Evolutionary conservation across 2,113 vertebrate species (phyloP), one percentile per base, ranked within the genome.

Genomic region (Agapornis roseicollis): DNA sequence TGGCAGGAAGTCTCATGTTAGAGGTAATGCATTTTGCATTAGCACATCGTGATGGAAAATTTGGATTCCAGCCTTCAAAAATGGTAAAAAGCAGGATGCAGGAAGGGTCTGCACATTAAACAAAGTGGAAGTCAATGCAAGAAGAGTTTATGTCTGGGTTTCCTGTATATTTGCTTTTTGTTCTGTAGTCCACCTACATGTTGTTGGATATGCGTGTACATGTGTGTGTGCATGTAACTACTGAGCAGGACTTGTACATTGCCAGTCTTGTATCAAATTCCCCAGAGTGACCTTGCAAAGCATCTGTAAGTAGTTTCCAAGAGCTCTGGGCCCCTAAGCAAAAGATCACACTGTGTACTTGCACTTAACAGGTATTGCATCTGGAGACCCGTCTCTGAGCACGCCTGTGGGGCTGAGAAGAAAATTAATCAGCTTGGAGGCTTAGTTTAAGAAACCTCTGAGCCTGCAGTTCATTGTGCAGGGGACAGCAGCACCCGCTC

Each of bases 61-160:
- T 76, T 79, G 83, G 92, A 56, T 81, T 65, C 44, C 66, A 72
- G 70, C 93, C 83, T 63, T 73, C 86, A 29, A 49, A 49, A 84
- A 41, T 27, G 37, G 24, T 76, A 89, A 25, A 10, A 6, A 76
- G 92, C 72, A 94, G 88, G 61, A 56, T 65, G 52, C 66, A 49
- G 28, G 47, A 35, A 65, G 50, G 81, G 50, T 24, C 85, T 93
- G 85, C 27, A 39, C 8, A 0, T 7, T 8, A 47, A 82, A 63
- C 24, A 73, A 58, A 66, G n/a, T 16, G 15, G 33, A 42, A 91
- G 29, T 17, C 85, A 80, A 1, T 8, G 15, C 61, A 87, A 19
- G 52, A 23, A 8, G 65, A 53, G 66, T 80, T 94, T 96, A 47
- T 47, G 4, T 60, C 47, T 60, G 72, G 20, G 9, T 63, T 93